These are phyloP conservation scores for Chrosomus eos DNA, from an alignment of 2,797 vertebrate species.

Conservation along the genomic window DNA sequence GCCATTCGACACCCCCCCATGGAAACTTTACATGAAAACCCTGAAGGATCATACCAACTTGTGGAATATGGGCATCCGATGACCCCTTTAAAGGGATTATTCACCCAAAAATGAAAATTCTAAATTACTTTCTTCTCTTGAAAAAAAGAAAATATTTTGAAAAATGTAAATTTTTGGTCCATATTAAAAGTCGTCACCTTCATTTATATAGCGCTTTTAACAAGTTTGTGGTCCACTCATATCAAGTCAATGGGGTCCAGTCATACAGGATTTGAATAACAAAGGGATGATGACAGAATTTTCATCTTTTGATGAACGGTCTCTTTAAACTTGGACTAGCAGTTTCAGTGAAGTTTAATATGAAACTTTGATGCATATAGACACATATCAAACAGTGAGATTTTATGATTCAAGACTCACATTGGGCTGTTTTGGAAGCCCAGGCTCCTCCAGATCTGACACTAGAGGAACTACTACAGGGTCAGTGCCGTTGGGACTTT, in stretches of 20 bases:
- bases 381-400: background rate
- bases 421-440: background rate
- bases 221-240: no score
- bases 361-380: background rate
- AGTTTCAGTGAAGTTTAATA: background rate
- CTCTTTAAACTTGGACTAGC: background rate
- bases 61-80: no score
- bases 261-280: background rate
- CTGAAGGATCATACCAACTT: no score
- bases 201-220: no score
- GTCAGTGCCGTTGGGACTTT: background rate
- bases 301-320: background rate
- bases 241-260: background rate
- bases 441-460: conserved; percentile 61
- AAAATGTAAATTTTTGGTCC: background rate
- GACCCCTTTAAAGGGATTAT: background rate
- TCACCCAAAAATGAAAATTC: background rate
- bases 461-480: conserved; percentile 60
- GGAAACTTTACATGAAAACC: no score
- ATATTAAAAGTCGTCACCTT: no score
- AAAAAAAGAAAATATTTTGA: background rate
- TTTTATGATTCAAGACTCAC: conserved; percentile 50
- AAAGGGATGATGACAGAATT: background rate
- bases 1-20: no score
- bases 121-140: no score